Conservation (phyloP, 2,113 vertebrate genomes). For the Calyptomena viridis region DNA sequence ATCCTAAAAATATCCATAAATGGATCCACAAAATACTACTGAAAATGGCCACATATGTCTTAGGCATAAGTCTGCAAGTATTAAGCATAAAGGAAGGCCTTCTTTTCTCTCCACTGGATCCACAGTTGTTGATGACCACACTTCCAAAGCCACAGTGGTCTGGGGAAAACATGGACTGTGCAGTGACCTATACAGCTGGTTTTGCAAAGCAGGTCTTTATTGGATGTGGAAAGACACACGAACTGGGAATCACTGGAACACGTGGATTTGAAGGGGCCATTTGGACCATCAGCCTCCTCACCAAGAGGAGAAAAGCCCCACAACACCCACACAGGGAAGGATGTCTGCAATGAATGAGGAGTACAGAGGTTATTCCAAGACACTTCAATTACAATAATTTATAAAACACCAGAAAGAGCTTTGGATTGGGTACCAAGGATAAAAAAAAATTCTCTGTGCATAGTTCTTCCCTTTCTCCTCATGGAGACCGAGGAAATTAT, state of each 20-base stretch:
- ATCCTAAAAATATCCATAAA: neutral
- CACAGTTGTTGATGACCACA: neutral
- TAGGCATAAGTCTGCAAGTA: neutral
- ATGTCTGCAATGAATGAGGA: neutral
- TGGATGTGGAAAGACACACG: neutral
- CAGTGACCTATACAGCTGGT: neutral
- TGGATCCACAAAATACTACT: neutral
- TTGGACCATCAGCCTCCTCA: neutral
- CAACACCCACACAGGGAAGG: neutral
- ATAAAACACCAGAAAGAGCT: neutral
- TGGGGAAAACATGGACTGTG: neutral
- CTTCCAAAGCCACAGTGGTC: neutral
- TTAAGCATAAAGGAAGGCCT: neutral
- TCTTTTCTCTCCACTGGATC: neutral
- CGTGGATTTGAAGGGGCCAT: rapidly evolving
- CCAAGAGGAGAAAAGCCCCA: neutral
- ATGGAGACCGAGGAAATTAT: neutral
- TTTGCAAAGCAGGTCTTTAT: neutral
- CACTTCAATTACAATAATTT: neutral
- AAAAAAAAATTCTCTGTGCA: neutral
- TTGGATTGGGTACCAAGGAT: neutral
- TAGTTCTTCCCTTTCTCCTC: neutral
- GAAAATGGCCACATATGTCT: neutral
- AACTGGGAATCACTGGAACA: neutral
- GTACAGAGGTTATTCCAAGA: neutral